A percentile compares a stretch with the other conserved stretches of the same genome.
Conservation (phyloP, 2,797 vertebrate species). For the Setipinna tenuifilis region DNA sequence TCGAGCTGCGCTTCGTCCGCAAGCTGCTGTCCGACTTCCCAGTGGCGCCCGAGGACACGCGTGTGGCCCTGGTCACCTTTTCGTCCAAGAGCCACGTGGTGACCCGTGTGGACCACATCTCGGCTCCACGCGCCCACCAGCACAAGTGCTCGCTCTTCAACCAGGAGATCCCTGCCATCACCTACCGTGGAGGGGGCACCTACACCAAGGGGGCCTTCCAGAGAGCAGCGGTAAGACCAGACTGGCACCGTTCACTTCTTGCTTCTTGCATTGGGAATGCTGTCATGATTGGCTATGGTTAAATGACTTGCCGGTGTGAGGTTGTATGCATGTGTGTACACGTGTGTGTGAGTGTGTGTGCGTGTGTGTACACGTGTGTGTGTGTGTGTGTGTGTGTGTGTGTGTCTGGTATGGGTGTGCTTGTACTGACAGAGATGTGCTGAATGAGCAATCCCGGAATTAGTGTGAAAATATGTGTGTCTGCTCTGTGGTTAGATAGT, state of each 20-base stretch:
- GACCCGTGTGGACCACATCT: slow-evolving; percentile 93
- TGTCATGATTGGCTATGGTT: not conserved
- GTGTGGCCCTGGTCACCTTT: slow-evolving; percentile 94
- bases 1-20: slow-evolving; percentile 91
- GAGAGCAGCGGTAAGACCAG: slow-evolving; percentile 88
- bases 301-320: not conserved
- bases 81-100: slow-evolving; percentile 94
- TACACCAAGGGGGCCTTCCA: slow-evolving; percentile 97
- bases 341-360: slow-evolving; percentile 5
- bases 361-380: not conserved
- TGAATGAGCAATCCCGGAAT: not conserved
- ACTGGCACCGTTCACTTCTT: not conserved
- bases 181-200: slow-evolving; percentile 94
- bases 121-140: slow-evolving; percentile 84
- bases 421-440: not conserved
- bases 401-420: not conserved
- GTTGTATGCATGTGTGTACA: not conserved
- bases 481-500: not conserved
- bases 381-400: not conserved
- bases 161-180: slow-evolving; percentile 92
- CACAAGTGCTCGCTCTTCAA: slow-evolving; percentile 96
- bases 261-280: no score
- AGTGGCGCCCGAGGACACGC: slow-evolving; percentile 88
- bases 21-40: slow-evolving; percentile 98
- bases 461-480: not conserved